Evolutionary conservation across 64 coral and sea anemone species (phyloP).

Genomic region (Porites lutea): DNA sequence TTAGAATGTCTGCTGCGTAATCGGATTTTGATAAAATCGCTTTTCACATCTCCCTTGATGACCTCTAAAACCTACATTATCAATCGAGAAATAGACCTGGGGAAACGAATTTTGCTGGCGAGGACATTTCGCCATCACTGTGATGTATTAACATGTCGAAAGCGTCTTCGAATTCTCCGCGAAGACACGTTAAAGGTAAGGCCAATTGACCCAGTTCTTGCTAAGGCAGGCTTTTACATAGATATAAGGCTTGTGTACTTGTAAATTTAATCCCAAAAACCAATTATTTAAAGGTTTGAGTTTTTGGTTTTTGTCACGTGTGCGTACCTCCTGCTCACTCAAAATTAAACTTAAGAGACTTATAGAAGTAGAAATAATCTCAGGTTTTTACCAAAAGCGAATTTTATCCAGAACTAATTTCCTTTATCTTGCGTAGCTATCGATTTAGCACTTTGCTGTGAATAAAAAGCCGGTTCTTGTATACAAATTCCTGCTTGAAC

Average conservation of each 20-base stretch:
- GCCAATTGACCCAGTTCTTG: too few relatives aligned
- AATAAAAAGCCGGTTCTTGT: not conserved
- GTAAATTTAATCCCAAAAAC: too few relatives aligned
- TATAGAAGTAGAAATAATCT: too few relatives aligned
- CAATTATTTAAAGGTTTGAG: too few relatives aligned
- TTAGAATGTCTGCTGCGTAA: not conserved
- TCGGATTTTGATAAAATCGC: not conserved
- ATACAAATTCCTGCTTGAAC: not conserved
- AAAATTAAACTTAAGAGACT: too few relatives aligned
- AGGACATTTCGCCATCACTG: not conserved
- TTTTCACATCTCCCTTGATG: not conserved
- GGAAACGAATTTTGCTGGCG: not conserved
- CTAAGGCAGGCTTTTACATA: too few relatives aligned
- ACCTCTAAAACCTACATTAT: not conserved
- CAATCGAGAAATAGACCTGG: not conserved
- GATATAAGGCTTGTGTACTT: too few relatives aligned
- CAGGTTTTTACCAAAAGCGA: too few relatives aligned
- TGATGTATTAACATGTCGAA: constrained; percentile 26
- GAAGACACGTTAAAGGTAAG: not conserved
- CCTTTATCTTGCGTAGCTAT: not conserved
- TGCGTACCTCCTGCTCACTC: not conserved
- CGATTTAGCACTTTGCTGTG: not conserved
- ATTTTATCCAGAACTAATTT: not conserved
- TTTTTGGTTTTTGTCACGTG: not conserved
- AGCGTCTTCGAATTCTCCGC: constrained; percentile 15